Evolutionary conservation across 1,140 invertebrate genomes (phyloP), one percentile per base, ranked within the genome.

Genomic region (Drosophila insularis): DNA sequence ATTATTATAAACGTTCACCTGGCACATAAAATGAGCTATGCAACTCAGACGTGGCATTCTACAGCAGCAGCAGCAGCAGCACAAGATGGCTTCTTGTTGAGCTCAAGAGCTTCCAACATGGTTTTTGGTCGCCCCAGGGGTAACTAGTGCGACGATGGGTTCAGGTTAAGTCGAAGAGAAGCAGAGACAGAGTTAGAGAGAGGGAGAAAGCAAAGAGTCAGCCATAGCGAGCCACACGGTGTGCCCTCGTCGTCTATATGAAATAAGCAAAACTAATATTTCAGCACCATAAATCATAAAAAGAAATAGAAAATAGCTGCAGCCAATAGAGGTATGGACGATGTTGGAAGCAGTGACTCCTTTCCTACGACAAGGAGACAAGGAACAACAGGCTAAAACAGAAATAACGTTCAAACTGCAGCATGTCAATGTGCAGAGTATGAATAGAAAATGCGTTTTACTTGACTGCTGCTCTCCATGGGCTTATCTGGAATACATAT

Each of bases 241-340:
- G 66, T 67, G 65, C 54, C 40, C 37, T 6, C 43, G 43, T 50
- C 64, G 63, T 75, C 75, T 75, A 61, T 85, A 80, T 77, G 81
- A 85, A 85, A 85, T 85, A 85, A 85, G 81, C 81, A 86, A 85
- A 85, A 81, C 78, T 85, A 85, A 85, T 85, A 85, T 85, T 85
- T 85, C 81, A 85, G 63, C 81, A 65, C 81, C 81, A 85, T 85
- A 85, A 85, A 85, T 85, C 81, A 85, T 81, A 85, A 86, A 80
- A 85, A 75, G 80, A 70, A 81, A 81, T 81, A 80, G 73, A 80
- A 50, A 84, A 84, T 77, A 68, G 66, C 69, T 85, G 60, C 73
- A 64, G 72, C 55, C 17, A 35, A 31, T 35, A 14, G 43, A 50
- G 17, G 43, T 21, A 8, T 10, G 23, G 1, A 5, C 27, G 2